Conservation (phyloP, 2,888 invertebrate genomes). For the Euphydryas editha region DNA sequence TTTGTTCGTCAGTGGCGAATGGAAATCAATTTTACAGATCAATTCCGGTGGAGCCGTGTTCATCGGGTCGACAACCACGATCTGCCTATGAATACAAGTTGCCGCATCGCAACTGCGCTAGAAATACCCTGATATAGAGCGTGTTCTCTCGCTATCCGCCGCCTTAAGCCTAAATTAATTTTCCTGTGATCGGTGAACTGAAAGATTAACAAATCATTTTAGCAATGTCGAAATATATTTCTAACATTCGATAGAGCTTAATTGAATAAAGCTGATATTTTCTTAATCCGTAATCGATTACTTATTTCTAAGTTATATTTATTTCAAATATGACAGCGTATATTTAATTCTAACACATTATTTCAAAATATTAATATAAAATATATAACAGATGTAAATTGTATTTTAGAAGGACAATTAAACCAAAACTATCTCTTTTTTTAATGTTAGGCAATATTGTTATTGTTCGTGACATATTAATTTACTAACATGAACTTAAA, state of each 20-base stretch:
- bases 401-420: not conserved
- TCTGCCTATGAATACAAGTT: conserved; percentile 65
- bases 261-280: not conserved
- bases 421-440: conserved; percentile 55
- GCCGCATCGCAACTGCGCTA: conserved; percentile 52
- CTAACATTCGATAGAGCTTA: not conserved
- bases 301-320: not conserved
- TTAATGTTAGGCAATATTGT: conserved; percentile 55
- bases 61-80: conserved; percentile 54
- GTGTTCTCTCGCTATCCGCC: conserved; percentile 46
- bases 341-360: no score
- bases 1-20: conserved; percentile 59
- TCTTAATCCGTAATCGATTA: not conserved
- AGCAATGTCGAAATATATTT: conserved; percentile 54
- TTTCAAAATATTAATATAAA: no score
- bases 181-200: conserved; percentile 71
- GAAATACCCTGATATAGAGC: conserved; percentile 50
- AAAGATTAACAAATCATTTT: conserved; percentile 67
- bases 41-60: conserved; percentile 54
- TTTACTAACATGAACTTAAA: conserved; percentile 51
- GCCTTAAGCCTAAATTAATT: conserved; percentile 75
- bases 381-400: not conserved
- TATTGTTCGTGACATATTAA: conserved; percentile 66
- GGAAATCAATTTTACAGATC: conserved; percentile 71
- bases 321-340: no score